These are phyloP conservation scores for Thermophis baileyi DNA, from an alignment of 2,113 vertebrate genomes.

Conservation along the genomic window DNA sequence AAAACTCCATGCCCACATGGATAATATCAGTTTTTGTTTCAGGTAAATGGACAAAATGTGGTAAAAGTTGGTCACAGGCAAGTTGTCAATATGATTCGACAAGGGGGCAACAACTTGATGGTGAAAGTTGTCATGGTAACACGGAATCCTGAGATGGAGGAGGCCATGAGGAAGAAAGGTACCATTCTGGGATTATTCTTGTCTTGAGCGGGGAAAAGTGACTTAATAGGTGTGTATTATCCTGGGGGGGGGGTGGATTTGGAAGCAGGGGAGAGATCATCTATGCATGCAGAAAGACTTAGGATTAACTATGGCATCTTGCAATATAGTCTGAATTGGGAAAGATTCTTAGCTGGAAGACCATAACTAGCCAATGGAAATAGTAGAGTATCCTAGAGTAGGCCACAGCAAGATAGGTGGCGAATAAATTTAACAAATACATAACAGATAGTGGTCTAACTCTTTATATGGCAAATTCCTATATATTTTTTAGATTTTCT, in stretches of 20 bases:
- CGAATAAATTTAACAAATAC: too few relatives aligned
- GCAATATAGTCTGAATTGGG: not conserved
- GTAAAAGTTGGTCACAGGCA: slow-evolving; percentile 92
- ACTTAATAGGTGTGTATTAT: not conserved
- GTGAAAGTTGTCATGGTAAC: slow-evolving; percentile 95
- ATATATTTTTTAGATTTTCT: not conserved
- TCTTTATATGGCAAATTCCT: not conserved
- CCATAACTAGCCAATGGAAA: not conserved
- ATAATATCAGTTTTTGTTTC: not conserved
- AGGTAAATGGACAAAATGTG: slow-evolving; percentile 93
- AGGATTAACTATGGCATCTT: not conserved
- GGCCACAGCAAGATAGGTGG: too few relatives aligned
- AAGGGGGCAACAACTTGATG: slow-evolving; percentile 91
- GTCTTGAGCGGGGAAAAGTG: not conserved
- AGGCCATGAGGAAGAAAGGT: slow-evolving; percentile 88
- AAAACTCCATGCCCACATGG: not conserved
- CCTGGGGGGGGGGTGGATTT: not conserved
- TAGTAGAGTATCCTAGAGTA: too few relatives aligned
- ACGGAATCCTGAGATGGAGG: slow-evolving; percentile 89
- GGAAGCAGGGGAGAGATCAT: not conserved
- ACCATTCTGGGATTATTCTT: slow-evolving; percentile 27
- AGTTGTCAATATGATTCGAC: slow-evolving; percentile 94
- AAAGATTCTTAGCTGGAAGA: not conserved
- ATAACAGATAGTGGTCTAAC: not conserved
- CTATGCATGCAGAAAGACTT: not conserved